phyloP scores from a whole-genome alignment of 2,113 vertebrate genomes.

The Butastur rufipennis region DNA sequence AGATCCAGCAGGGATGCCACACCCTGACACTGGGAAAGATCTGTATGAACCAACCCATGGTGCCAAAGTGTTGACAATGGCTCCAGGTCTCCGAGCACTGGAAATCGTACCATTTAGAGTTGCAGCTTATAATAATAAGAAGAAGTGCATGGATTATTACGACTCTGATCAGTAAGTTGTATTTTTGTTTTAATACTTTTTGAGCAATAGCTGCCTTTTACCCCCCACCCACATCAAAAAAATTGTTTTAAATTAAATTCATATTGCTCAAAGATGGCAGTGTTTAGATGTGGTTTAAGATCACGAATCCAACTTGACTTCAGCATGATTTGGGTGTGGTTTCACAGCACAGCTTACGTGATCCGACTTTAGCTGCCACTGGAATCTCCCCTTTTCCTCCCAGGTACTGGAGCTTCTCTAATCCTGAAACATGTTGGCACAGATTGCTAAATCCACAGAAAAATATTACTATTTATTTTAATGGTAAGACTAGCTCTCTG shows the following conservation, averaged over 20 bases:
- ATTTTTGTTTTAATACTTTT: neutral
- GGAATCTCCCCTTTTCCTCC: neutral
- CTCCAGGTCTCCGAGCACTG: slow-evolving; percentile 92
- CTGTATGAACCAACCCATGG: slow-evolving; percentile 95
- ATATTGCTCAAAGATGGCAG: neutral
- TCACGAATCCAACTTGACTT: neutral
- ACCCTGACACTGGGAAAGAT: slow-evolving; percentile 92
- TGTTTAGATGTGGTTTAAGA: neutral
- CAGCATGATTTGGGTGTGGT: neutral
- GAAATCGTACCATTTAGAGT: slow-evolving; percentile 98
- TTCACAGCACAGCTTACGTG: neutral
- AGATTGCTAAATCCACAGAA: neutral
- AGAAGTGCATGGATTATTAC: slow-evolving; percentile 95
- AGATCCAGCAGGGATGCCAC: slow-evolving; percentile 96
- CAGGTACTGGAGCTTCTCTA: neutral
- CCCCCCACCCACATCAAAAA: neutral
- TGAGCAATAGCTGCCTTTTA: neutral
- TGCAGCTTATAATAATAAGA: slow-evolving; percentile 94
- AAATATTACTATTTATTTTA: neutral
- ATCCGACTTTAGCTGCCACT: neutral
- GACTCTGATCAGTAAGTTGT: slow-evolving; percentile 88
- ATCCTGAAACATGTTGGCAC: neutral
- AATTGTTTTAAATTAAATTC: neutral
- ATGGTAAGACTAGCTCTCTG: neutral
- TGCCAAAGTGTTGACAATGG: slow-evolving; percentile 98